Evolutionary conservation across 2,888 invertebrate genomes (phyloP).

Genomic region (Platynereis dumerilii): DNA sequence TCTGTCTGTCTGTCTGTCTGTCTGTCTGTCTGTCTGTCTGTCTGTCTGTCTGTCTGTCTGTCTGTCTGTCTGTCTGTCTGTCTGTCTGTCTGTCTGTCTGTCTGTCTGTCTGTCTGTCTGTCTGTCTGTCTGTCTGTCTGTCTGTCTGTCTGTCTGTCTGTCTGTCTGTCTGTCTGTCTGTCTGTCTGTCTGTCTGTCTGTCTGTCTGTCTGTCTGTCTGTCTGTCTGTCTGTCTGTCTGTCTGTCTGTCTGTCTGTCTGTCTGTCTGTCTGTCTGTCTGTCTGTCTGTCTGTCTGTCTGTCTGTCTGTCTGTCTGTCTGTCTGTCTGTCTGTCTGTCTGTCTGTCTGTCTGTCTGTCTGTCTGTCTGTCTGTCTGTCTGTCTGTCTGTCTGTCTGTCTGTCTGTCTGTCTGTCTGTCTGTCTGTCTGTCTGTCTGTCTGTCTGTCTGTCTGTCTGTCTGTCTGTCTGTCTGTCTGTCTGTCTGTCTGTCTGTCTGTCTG

Average conservation of each 20-base stretch:
- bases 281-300: slow-evolving; percentile 27
- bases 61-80: slow-evolving; percentile 35
- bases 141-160: slow-evolving; percentile 28
- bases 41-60: slow-evolving; percentile 24
- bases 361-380: slow-evolving; percentile 22
- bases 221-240: slow-evolving; percentile 25
- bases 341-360: slow-evolving; percentile 34
- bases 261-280: slow-evolving; percentile 28
- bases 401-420: slow-evolving; percentile 33
- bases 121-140: slow-evolving; percentile 31
- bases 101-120: slow-evolving; percentile 31
- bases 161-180: slow-evolving; percentile 33
- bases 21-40: slow-evolving; percentile 34
- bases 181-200: slow-evolving; percentile 20
- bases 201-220: slow-evolving; percentile 35
- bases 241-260: slow-evolving; percentile 34
- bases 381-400: slow-evolving; percentile 32
- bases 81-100: slow-evolving; percentile 25
- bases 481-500: slow-evolving; percentile 32
- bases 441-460: slow-evolving; percentile 30
- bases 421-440: slow-evolving; percentile 35
- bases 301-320: slow-evolving; percentile 33
- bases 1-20: slow-evolving; percentile 23
- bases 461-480: slow-evolving; percentile 33
- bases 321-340: slow-evolving; percentile 25